Conservation (phyloP, 1,140 invertebrate species). For the Ganaspis sp. region DNA sequence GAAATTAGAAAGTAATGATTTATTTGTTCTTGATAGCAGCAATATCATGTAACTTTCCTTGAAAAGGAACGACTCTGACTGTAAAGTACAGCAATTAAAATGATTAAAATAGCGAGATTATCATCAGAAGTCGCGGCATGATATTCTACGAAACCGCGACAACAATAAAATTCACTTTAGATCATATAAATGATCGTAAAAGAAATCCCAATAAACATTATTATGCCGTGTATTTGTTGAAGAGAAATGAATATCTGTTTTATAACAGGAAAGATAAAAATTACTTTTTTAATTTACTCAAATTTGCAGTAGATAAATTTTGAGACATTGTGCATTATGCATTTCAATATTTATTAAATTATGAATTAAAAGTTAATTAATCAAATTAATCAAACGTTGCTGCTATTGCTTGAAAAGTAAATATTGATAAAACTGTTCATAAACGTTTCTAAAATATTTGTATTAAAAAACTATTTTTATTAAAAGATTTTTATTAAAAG, state of each 20-base stretch:
- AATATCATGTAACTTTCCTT: constrained; percentile 2
- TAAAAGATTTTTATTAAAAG: too few species aligned
- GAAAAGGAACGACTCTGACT: neutral
- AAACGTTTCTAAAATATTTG: too few species aligned
- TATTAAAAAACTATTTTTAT: too few species aligned
- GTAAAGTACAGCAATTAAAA: constrained; percentile 6
- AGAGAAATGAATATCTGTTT: neutral
- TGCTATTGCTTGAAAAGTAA: too few species aligned
- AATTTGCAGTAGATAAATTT: too few species aligned
- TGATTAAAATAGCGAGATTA: constrained; percentile 18
- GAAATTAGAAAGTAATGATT: neutral
- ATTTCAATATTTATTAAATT: too few species aligned
- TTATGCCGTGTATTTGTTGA: neutral
- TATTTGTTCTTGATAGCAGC: neutral
- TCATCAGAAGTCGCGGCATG: constrained; percentile 2
- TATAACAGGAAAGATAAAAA: neutral
- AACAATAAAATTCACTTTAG: neutral
- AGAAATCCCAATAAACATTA: neutral
- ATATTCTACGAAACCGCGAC: neutral
- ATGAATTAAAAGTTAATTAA: too few species aligned
- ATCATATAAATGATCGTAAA: neutral
- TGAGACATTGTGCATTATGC: too few species aligned
- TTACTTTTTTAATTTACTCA: too few species aligned
- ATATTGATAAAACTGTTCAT: too few species aligned
- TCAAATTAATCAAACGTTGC: too few species aligned